Base-by-base conservation (phyloP, 2,888 invertebrate genomes). In the Pyrocoelia pectoralis region DNA sequence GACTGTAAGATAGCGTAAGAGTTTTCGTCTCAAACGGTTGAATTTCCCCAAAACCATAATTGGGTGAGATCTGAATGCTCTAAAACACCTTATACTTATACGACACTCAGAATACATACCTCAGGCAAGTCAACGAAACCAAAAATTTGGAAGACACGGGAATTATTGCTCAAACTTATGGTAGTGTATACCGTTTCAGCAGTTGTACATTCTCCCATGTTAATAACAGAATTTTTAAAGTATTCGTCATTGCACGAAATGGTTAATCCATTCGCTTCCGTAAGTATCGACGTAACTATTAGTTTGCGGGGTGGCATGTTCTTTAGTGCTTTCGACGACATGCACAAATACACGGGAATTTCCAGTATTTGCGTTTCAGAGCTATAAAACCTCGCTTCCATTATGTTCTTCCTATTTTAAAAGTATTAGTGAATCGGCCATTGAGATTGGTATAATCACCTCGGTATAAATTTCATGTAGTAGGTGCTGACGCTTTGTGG, bases 1-100 rank as follows among this genome's bases (percentile, higher is more conserved):
- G 73, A 51, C 63, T 66, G 5, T 70, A 60, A n/a, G 43, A 40
- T 15, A 75, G 19, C 1, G 63, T 64, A n/a, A 73, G 19, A 2
- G 41, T 64, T 53, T 67, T 68, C 2, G 64, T 65, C 63, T 75
- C 68, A 33, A 69, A 61, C 8, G 76, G 72, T n/a, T 61, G 54
- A 10, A 76, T 56, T 10, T 66, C 50, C 6, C 75, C 75, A 60
- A 74, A 73, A 12, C 76, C 76, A 43, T 69, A 73, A 56, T 76
- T 72, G 1, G 75, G 75, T 19, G 18, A 43, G 10, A 75, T 65
- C 8, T 67, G 67, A 2, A 76, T 53, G 40, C 59, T 69, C 74
- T 75, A 46, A 60, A 66, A 54, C 3, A 24, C 24, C 1, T 29
- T 13, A 63, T 64, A 6, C 24, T 3, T 5, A 5, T 24, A 6